Evolutionary conservation across 23 tunicate genomes (phyloP).

Genomic region (Corella eumyota): DNA sequence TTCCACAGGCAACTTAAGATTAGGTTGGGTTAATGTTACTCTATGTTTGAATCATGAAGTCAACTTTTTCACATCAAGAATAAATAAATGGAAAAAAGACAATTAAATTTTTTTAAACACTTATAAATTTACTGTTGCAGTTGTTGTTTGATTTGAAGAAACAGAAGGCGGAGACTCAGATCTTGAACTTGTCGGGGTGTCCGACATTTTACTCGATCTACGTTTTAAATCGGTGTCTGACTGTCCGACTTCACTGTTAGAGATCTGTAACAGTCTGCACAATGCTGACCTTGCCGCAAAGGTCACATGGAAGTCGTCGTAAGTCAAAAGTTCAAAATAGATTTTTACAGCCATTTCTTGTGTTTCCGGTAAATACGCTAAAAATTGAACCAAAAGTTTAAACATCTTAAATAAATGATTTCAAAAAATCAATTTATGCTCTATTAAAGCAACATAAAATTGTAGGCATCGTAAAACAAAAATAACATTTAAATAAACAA

Average conservation of each 20-base stretch:
- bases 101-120: no score
- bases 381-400: neutral
- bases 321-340: conserved; percentile 53
- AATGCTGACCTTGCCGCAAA: conserved; percentile 76
- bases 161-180: conserved; percentile 68
- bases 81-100: no score
- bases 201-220: conserved; percentile 54
- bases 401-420: neutral
- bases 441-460: no score
- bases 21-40: no score
- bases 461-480: no score
- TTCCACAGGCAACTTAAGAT: no score
- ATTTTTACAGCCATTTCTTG: conserved; percentile 28
- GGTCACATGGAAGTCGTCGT: conserved; percentile 40
- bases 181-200: conserved; percentile 85
- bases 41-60: no score
- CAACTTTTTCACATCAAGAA: no score
- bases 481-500: no score
- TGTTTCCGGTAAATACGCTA: conserved; percentile 39
- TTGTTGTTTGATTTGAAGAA: no score
- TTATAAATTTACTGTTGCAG: no score
- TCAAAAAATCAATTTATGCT: no score
- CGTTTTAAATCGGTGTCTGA: conserved; percentile 5
- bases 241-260: neutral
- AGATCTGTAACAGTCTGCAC: conserved; percentile 28